phyloP scores from a whole-genome alignment of 2,113 vertebrate species.

The Phylloscopus trochilus region DNA sequence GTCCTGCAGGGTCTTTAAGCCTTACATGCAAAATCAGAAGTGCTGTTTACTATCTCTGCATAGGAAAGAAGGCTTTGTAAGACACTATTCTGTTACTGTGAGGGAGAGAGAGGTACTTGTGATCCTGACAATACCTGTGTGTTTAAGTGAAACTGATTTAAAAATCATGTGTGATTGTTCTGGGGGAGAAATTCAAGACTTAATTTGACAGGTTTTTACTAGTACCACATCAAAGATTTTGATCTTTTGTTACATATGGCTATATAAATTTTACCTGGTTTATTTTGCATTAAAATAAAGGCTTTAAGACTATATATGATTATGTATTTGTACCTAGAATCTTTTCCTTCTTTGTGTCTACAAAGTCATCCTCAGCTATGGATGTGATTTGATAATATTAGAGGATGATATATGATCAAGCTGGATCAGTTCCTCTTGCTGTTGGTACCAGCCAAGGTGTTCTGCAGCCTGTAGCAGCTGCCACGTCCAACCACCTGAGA shows the following conservation, averaged over 20 bases:
- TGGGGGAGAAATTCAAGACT: slow-evolving; percentile 49
- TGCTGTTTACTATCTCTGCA: slow-evolving; percentile 13
- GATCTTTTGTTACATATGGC: slow-evolving; percentile 71
- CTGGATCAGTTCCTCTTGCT: background rate
- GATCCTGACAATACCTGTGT: slow-evolving; percentile 49
- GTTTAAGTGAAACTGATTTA: slow-evolving; percentile 52
- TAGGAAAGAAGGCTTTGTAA: slow-evolving; percentile 35
- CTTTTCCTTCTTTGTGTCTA: background rate
- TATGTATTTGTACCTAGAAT: background rate
- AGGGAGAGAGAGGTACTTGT: slow-evolving; percentile 32
- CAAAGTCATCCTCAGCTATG: background rate
- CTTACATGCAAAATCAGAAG: background rate
- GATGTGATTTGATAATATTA: background rate
- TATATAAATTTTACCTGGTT: slow-evolving; percentile 72
- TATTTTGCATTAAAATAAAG: slow-evolving; percentile 84
- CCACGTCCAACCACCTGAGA: background rate
- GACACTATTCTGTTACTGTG: slow-evolving; percentile 30
- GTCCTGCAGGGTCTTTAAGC: slow-evolving; percentile 7
- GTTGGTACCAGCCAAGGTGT: background rate
- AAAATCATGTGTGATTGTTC: slow-evolving; percentile 52
- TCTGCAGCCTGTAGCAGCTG: background rate
- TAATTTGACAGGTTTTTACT: slow-evolving; percentile 62
- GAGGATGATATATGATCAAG: background rate
- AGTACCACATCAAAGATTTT: slow-evolving; percentile 60
- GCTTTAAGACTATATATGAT: slow-evolving; percentile 59